These are phyloP conservation scores for Chrysemys picta DNA, from an alignment of 2,113 vertebrate species.

Conservation along the genomic window DNA sequence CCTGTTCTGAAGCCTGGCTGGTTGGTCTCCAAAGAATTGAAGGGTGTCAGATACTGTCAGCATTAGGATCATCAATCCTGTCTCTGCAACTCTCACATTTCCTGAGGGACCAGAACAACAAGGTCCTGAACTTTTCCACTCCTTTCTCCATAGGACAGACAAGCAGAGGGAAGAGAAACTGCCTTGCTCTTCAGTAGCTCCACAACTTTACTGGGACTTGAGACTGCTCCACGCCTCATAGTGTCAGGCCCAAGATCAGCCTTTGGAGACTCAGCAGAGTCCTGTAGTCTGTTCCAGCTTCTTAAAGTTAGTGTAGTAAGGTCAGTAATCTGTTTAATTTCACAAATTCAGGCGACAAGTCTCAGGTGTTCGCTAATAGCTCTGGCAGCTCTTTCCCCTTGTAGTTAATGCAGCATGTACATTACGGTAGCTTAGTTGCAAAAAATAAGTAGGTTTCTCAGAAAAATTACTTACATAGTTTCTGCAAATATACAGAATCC, in stretches of 20 bases:
- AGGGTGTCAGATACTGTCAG: neutral
- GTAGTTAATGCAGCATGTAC: neutral
- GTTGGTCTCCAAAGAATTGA: neutral
- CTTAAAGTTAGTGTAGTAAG: neutral
- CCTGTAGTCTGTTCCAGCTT: neutral
- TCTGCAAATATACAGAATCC: neutral
- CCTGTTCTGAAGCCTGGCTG: neutral
- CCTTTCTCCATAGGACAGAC: neutral
- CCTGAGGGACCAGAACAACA: neutral
- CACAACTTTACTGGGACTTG: constrained; percentile 32
- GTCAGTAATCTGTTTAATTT: neutral
- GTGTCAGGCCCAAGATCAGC: constrained; percentile 24
- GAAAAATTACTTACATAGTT: neutral
- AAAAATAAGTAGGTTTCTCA: neutral
- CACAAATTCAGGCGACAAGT: neutral
- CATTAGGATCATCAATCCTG: neutral
- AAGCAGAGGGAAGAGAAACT: neutral
- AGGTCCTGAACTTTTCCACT: neutral
- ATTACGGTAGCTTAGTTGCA: neutral
- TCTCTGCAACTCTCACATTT: neutral
- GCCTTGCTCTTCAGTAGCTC: neutral
- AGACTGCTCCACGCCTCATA: neutral
- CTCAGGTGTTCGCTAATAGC: neutral
- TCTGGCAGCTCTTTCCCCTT: neutral
- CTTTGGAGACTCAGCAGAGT: constrained; percentile 43